Conservation (phyloP, 2,797 vertebrate genomes). For the Hoplostethus atlanticus region DNA sequence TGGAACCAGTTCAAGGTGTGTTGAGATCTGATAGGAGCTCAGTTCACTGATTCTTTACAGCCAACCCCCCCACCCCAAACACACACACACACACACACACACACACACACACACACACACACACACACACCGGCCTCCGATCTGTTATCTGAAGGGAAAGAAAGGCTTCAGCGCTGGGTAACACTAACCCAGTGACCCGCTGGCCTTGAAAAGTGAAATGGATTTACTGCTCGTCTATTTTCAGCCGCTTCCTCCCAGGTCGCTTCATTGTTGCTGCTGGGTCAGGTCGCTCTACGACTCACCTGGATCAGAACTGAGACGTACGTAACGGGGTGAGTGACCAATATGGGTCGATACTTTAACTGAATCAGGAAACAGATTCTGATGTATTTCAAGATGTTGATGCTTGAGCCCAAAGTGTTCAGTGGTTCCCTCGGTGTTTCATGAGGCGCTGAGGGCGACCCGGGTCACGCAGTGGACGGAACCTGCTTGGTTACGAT, state of each 20-base stretch:
- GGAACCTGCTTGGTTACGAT: too few species aligned
- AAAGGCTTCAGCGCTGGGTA: conserved; percentile 31
- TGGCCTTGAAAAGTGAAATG: conserved; percentile 79
- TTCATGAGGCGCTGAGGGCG: too few species aligned
- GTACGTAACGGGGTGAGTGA: not conserved
- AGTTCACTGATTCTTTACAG: conserved; percentile 32
- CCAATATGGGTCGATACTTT: not conserved
- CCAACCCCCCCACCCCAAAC: not conserved
- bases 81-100: conserved; percentile 15
- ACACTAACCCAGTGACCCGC: conserved; percentile 71
- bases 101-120: conserved; percentile 12
- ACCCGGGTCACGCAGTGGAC: too few species aligned
- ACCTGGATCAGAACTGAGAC: not conserved
- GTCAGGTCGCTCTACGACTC: conserved; percentile 27
- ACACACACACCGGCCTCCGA: not conserved
- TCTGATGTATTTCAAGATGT: too few species aligned
- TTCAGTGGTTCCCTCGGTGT: too few species aligned
- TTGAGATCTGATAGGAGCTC: conserved; percentile 56
- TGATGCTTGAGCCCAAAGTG: too few species aligned
- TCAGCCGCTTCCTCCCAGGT: conserved; percentile 28
- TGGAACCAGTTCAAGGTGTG: conserved; percentile 59
- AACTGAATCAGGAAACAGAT: too few species aligned
- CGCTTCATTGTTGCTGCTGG: conserved; percentile 28
- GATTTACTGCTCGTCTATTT: conserved; percentile 63
- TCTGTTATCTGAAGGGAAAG: conserved; percentile 62